phyloP scores from a whole-genome alignment of 2,113 vertebrate species.

The Lichenostomus cassidix region DNA sequence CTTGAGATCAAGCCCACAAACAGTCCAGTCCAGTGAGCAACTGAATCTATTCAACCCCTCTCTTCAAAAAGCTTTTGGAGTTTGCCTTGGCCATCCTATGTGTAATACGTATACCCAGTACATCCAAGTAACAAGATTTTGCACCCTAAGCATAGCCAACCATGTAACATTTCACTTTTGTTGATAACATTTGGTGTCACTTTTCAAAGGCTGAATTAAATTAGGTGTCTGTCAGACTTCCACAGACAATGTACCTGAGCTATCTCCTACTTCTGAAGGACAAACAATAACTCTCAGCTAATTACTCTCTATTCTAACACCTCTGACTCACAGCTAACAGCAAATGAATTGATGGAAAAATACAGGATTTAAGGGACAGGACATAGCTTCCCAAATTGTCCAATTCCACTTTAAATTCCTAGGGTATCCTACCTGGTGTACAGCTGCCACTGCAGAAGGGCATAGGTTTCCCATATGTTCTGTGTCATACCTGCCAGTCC shows the following conservation, averaged over 20 bases:
- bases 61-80: background rate
- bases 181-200: background rate
- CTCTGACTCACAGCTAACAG: background rate
- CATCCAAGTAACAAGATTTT: background rate
- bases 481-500: background rate
- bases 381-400: background rate
- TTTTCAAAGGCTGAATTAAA: slow-evolving; percentile 29
- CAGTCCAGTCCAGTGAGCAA: background rate
- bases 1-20: background rate
- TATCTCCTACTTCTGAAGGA: background rate
- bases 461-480: background rate
- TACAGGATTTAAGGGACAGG: background rate
- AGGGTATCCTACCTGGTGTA: background rate
- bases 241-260: background rate
- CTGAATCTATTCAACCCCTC: accelerated
- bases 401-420: background rate
- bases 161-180: background rate
- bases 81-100: background rate
- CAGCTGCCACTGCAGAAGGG: background rate
- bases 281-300: background rate
- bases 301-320: background rate
- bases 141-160: background rate
- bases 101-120: background rate
- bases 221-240: background rate
- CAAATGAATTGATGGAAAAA: background rate